Base-by-base conservation (phyloP, 2,888 invertebrate species). In the Pachymerium ferrugineum region DNA sequence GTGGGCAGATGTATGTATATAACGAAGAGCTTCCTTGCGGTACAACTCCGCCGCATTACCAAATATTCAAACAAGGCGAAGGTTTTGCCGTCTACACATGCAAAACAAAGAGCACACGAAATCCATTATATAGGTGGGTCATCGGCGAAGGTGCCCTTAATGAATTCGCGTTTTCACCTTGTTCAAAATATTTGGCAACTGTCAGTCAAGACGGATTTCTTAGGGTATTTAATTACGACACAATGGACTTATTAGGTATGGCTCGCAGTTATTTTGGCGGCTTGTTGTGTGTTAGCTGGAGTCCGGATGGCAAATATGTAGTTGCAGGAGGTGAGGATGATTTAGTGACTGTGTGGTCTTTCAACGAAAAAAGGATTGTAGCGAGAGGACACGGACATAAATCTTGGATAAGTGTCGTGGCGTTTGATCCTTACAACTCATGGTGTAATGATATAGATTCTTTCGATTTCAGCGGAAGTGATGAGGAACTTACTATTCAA, bases 241-340 rank as follows among this genome's bases (percentile, higher is more conserved):
- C 92, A 31, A 97, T 97, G 96, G 98, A 99, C 83, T 86, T 97
- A 76, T 86, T 96, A 73, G 97, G 97, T 16, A 87, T 90, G 75
- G 97, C 97, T 77, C 88, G 96, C 77, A 97, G 97, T 79, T 99
- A 98, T 84, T 99, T 99, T 83, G 99, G 99, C 71, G 98, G 98
- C 38, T 90, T 99, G 80, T 85, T 98, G 62, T 98, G 98, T 83
- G 96, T 97, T 2, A 93, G 95, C 80, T 99, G 99, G 99, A 95
- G 97, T 10, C 97, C 97, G 0, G 97, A 99, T 83, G 92, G 93
- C 69, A 90, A 92, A 80, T 93, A 96, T 80, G 94, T 96, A 71
- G 95, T 94, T 0, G 94, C 95, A 0, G 99, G 99, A 0, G 99
- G 99, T 3, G 99, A 99, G 84, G 99, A 99, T 85, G 99, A 99